These are phyloP conservation scores for Drosophila pandora DNA, from an alignment of 1,140 invertebrate genomes.

Conservation along the genomic window DNA sequence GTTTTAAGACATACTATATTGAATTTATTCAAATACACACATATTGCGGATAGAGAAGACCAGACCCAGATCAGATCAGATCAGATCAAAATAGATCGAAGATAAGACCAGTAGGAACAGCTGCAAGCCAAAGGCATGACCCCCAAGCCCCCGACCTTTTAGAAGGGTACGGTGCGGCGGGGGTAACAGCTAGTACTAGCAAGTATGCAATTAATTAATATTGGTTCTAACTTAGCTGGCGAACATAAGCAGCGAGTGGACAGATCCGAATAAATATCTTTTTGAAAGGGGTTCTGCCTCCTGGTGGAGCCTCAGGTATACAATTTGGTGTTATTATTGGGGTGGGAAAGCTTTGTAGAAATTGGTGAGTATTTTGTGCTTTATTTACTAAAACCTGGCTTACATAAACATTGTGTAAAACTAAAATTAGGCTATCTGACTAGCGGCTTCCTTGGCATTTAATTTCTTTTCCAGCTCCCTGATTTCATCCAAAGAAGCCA, in stretches of 20 bases:
- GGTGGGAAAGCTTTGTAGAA: background rate
- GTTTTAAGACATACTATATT: slow-evolving; percentile 70
- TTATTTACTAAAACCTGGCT: background rate
- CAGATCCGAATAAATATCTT: slow-evolving; percentile 52
- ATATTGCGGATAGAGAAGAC: slow-evolving; percentile 58
- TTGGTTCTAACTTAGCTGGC: slow-evolving; percentile 32
- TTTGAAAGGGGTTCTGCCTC: slow-evolving; percentile 53
- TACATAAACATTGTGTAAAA: background rate
- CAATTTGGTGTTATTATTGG: slow-evolving; percentile 11
- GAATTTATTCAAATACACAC: slow-evolving; percentile 80
- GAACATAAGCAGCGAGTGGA: slow-evolving; percentile 20
- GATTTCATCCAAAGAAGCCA: slow-evolving; percentile 5
- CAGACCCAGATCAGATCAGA: slow-evolving; percentile 13
- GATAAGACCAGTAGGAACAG: slow-evolving; percentile 33
- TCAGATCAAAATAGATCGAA: slow-evolving; percentile 4
- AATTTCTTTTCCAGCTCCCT: slow-evolving; percentile 9
- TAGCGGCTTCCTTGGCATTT: background rate
- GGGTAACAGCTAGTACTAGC: slow-evolving; percentile 26
- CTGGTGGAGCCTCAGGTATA: slow-evolving; percentile 46
- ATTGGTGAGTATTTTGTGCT: background rate
- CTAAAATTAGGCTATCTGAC: background rate
- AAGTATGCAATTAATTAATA: slow-evolving; percentile 39
- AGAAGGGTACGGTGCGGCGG: background rate
- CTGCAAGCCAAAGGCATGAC: slow-evolving; percentile 54
- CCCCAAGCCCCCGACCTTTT: slow-evolving; percentile 15